phyloP scores from a whole-genome alignment of 2,888 invertebrate genomes.

The Parapristionchus giblindavisi region DNA sequence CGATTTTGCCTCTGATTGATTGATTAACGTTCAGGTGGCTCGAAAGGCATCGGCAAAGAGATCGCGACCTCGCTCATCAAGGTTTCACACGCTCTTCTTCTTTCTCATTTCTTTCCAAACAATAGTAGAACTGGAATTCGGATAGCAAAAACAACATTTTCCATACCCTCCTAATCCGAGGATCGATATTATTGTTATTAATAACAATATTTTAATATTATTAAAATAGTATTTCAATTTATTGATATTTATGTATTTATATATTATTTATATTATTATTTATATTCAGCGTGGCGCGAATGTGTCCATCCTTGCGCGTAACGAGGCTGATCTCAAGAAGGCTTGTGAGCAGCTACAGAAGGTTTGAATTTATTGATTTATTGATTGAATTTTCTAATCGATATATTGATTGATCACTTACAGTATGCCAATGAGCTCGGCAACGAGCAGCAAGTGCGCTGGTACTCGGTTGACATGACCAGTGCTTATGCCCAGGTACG shows the following conservation, averaged over 20 bases:
- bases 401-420: no score
- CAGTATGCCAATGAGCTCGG: conserved; percentile 49
- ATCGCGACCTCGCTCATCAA: conserved; percentile 58
- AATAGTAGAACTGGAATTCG: no score
- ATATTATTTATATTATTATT: no score
- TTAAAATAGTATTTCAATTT: no score
- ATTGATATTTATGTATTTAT: no score
- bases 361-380: conserved; percentile 26
- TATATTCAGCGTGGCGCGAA: conserved; percentile 79
- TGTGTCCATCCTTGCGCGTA: conserved; percentile 89
- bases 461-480: conserved; percentile 61
- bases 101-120: no score
- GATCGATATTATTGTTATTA: no score
- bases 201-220: no score
- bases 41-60: conserved; percentile 67
- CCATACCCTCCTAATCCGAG: no score
- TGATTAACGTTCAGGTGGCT: conserved; percentile 55
- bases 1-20: not conserved
- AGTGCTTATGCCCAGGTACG: conserved; percentile 54
- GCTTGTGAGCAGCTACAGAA: conserved; percentile 45
- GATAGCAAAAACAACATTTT: no score
- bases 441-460: conserved; percentile 56
- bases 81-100: not conserved
- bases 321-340: conserved; percentile 75
- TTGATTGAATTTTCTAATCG: no score